Evolutionary conservation across 2,888 invertebrate genomes (phyloP).

Genomic region (Therioaphis trifolii): DNA sequence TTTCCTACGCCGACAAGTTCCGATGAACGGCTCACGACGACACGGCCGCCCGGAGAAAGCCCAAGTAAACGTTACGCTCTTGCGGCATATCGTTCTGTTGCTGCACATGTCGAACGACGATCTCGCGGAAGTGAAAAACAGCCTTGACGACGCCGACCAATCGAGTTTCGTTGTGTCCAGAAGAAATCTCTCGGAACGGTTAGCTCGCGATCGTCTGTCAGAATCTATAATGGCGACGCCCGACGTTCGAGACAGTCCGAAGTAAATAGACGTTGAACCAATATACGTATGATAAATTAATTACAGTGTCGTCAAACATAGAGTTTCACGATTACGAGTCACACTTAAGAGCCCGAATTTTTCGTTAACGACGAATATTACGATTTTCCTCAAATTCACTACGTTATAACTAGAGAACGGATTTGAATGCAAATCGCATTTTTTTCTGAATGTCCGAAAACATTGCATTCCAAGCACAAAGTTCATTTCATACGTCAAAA

Average conservation of each 20-base stretch:
- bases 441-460: too few species aligned
- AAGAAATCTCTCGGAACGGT: neutral
- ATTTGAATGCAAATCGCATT: too few species aligned
- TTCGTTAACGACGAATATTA: too few species aligned
- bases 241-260: neutral
- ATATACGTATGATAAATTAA: too few species aligned
- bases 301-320: too few species aligned
- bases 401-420: too few species aligned
- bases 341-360: too few species aligned
- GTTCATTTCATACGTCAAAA: too few species aligned
- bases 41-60: neutral
- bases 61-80: neutral
- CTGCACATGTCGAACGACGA: neutral
- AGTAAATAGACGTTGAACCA: neutral
- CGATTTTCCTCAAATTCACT: too few species aligned
- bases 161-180: neutral
- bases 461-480: too few species aligned
- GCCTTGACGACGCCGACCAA: neutral
- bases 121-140: neutral
- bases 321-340: too few species aligned
- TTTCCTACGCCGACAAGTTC: neutral
- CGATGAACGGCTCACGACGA: neutral
- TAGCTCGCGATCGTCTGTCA: neutral
- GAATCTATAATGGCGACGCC: neutral
- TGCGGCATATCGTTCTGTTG: constrained; percentile 31